Percentiles rank a stretch among this genome's conserved stretches.
phyloP scores from a whole-genome alignment of 2,888 invertebrate genomes.

The Machimus atricapillus region DNA sequence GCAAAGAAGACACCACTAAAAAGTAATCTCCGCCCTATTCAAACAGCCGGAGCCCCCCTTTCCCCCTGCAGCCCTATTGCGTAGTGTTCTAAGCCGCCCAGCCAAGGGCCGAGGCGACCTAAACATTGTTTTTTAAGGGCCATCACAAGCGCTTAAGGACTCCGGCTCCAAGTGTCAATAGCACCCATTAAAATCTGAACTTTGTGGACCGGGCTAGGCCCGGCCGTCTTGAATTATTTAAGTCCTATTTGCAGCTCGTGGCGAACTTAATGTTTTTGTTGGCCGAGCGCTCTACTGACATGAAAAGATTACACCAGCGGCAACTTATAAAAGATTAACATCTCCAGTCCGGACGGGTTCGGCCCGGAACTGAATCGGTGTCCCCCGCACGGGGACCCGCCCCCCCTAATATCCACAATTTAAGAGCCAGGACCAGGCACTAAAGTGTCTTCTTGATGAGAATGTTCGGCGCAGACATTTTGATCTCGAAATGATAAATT shows the following conservation, averaged over 20 bases:
- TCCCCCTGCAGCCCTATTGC: neutral
- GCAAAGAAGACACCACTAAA: neutral
- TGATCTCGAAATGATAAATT: constrained; percentile 19
- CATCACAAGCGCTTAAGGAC: neutral
- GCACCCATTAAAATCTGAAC: constrained; percentile 20
- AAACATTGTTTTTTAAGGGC: neutral
- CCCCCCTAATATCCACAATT: constrained; percentile 7
- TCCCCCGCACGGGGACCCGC: neutral
- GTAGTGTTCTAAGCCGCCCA: neutral
- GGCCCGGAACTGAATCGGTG: neutral
- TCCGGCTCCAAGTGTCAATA: neutral
- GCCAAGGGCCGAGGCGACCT: neutral
- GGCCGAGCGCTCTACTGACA: neutral
- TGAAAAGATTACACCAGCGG: neutral
- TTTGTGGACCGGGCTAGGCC: neutral
- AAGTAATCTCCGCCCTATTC: neutral
- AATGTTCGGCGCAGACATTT: constrained; percentile 17
- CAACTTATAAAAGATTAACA: constrained; percentile 19
- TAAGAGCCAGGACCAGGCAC: neutral
- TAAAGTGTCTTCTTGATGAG: constrained; percentile 8
- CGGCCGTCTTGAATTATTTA: constrained; percentile 3
- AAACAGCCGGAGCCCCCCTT: neutral
- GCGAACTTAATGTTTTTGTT: neutral
- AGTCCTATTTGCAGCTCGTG: constrained; percentile 1
- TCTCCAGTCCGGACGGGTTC: neutral